Percentiles rank a stretch among this genome's conserved stretches.
phyloP scores from a whole-genome alignment of 2,888 invertebrate species.

The Habrosyne pyritoides region DNA sequence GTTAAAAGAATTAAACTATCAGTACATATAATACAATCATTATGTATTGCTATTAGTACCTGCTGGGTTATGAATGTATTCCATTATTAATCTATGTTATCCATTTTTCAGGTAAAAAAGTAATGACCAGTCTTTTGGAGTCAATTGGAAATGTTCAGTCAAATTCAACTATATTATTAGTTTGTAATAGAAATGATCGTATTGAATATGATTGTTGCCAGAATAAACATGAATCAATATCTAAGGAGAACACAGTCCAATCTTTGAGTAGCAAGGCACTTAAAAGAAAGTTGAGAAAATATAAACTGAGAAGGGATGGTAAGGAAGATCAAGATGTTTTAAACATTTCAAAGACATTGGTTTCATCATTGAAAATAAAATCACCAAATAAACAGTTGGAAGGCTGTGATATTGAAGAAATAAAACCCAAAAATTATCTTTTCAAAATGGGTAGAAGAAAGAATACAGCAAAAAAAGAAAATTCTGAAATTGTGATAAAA shows the following conservation, averaged over 20 bases:
- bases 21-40: too few species aligned
- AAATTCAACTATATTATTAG: constrained; percentile 21
- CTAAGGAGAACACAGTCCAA: constrained; percentile 58
- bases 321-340: constrained; percentile 70
- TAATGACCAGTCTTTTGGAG: constrained; percentile 63
- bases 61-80: constrained; percentile 25
- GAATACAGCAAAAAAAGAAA: constrained; percentile 26
- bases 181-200: constrained; percentile 23
- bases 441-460: constrained; percentile 68
- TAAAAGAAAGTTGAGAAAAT: constrained; percentile 70
- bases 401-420: constrained; percentile 31
- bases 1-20: too few species aligned
- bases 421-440: constrained; percentile 61
- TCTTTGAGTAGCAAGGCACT: constrained; percentile 56
- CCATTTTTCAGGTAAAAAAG: constrained; percentile 55
- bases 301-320: constrained; percentile 70
- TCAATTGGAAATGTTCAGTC: constrained; percentile 26
- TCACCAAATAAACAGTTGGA: constrained; percentile 48
- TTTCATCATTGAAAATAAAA: constrained; percentile 58
- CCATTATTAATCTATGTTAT: constrained; percentile 3
- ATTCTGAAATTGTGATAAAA: constrained; percentile 14
- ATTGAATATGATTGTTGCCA: not conserved
- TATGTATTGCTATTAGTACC: too few species aligned
- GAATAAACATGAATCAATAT: constrained; percentile 38
- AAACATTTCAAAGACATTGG: constrained; percentile 65